Conservation (phyloP, 1,140 invertebrate species). For the Tigriopus japonicus region DNA sequence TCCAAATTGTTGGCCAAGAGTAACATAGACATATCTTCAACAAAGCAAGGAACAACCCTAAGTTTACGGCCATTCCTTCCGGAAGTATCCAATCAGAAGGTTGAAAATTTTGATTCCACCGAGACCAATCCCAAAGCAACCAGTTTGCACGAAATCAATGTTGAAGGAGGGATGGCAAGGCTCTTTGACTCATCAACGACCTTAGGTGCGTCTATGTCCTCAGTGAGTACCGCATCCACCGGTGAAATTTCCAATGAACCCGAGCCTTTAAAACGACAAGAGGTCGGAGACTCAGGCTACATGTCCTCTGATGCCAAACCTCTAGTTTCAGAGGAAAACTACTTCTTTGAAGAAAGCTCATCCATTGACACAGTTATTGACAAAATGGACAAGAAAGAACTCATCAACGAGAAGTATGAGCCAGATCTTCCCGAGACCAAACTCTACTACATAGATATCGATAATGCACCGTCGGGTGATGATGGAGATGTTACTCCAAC, state of each 20-base stretch:
- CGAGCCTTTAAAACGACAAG: too few species aligned
- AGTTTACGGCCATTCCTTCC: neutral
- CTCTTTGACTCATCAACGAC: too few species aligned
- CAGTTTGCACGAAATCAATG: neutral
- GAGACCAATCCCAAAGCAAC: neutral
- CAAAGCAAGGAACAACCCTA: neutral
- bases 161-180: neutral
- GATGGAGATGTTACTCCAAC: neutral
- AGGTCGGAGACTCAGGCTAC: too few species aligned
- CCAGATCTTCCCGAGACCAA: neutral
- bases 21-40: neutral
- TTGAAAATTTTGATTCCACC: neutral
- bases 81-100: neutral
- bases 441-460: neutral
- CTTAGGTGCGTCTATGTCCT: too few species aligned
- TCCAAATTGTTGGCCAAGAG: slow-evolving; percentile 4
- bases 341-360: neutral
- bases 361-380: slow-evolving; percentile 2
- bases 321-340: too few species aligned
- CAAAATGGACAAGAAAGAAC: neutral
- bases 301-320: too few species aligned
- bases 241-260: too few species aligned
- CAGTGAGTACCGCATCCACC: too few species aligned
- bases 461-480: neutral
- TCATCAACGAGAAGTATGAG: neutral